Evolutionary conservation across 2,888 invertebrate genomes (phyloP), one percentile per base, ranked within the genome.

Genomic region (Stenoptilia bipunctidactyla): DNA sequence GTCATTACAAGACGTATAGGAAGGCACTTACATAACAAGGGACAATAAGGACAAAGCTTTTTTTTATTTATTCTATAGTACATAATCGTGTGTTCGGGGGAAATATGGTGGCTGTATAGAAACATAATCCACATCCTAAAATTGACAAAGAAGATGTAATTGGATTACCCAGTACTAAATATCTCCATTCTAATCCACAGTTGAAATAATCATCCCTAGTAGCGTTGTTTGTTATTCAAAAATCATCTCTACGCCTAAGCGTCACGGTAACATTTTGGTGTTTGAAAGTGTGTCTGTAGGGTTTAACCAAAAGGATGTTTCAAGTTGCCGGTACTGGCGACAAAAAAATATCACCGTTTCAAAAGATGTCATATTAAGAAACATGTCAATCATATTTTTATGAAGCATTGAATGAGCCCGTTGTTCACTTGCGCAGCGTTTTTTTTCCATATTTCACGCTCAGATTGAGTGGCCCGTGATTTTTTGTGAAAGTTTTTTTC

Each of bases 321-420:
- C 8, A 40, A 53, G 45, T 56, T 53, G 53, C 55, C 50, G 55
- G 67, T 58, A 63, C 58, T 55, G 58, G 73, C 70, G 80, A 79
- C 79, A 80, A 82, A 82, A 83, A 83, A 83, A 82, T 79, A 83
- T 80, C 83, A 80, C 79, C 75, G 80, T 68, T 60, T 68, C 60
- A 71, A 72, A 71, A 76, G 71, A 82, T 83, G 83, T 83, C 83
- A 83, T 82, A 82, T 83, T 83, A 83, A 79, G 71, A 71, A 83
- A 83, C 71, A 77, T 77, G 83, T 82, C 83, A 80, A 83, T 83
- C 82, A 83, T 82, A 82, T 77, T 83, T 82, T 79, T 82, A 80
- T 82, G 77, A 79, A 64, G 73, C 61, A 71, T 72, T 77, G 61
- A 75, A 71, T 70, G 64, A 61, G 56, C 36, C 61, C 51, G 67